Base-by-base conservation (phyloP, 2,797 vertebrate genomes). In the Melanotaenia maccullochi region DNA sequence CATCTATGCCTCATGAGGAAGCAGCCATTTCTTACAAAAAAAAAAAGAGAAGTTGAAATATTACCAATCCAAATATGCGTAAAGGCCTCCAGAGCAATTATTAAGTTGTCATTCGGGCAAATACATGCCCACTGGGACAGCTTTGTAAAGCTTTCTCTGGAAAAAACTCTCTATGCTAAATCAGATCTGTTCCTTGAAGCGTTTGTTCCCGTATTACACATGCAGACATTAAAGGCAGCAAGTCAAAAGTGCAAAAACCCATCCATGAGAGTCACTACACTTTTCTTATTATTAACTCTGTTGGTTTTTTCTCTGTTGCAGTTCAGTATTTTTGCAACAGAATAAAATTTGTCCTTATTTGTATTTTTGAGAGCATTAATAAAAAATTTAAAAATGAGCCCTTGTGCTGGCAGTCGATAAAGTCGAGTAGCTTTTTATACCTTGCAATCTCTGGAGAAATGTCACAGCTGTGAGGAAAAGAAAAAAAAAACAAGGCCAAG, bases 21-120 rank as follows among this genome's bases (percentile, higher is more conserved):
- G 74, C 67, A 54, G 55, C 71, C 76, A 72, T 76, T 78, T 87
- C n/a, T 32, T 36, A 28, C 72, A 81, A 88, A 88, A 84, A 79
- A 83, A 79, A 81, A 87, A 88, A 83, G 78, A 20, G 64, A 79
- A 82, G 79, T 79, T 82, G 42, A 81, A 78, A 75, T 69, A 30
- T 69, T 74, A 47, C 84, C 79, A 86, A 85, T 89, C 78, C 79
- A 85, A 78, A 91, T 83, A 60, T 83, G 62, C 36, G 63, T 38
- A 73, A 65, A 79, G 71, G 77, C 87, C 76, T 76, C 35, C 30
- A 79, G 84, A 84, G 66, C 68, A 60, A 64, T 80, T 82, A 69
- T 90, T 79, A 81, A 76, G 71, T 81, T 68, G 73, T 86, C 71
- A 79, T 63, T 70, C 52, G 71, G 67, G 81, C 68, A 73, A 69